A percentile compares a stretch with the other conserved stretches of the same genome.
Conservation (phyloP, 2,113 vertebrate genomes). For the Dromaius novaehollandiae region DNA sequence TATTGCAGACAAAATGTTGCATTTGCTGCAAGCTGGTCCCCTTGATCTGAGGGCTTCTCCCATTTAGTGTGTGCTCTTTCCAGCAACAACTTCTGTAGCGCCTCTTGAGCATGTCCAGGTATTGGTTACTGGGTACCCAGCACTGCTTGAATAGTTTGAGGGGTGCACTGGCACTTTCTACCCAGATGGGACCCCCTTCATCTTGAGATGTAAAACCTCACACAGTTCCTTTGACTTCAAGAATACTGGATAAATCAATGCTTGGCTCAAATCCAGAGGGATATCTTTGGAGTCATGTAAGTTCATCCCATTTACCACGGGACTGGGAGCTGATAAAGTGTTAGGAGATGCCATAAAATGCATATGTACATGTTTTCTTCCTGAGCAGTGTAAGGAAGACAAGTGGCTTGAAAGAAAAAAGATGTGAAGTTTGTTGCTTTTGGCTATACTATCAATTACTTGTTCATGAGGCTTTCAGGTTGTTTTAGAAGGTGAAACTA, state of each 20-base stretch:
- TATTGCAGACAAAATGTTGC: too few species aligned
- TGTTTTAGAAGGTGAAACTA: background rate
- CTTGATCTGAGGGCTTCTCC: background rate
- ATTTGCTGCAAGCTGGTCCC: too few species aligned
- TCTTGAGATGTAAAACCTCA: background rate
- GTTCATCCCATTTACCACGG: background rate
- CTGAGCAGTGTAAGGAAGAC: background rate
- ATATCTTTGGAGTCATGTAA: background rate
- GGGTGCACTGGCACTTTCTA: background rate
- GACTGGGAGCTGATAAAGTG: background rate
- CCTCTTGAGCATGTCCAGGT: background rate
- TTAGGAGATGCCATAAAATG: background rate
- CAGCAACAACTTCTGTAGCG: background rate
- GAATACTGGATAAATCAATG: background rate
- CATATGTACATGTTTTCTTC: background rate
- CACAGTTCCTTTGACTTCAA: background rate
- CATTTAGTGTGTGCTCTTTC: background rate
- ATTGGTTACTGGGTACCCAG: background rate
- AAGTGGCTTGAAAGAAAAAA: background rate
- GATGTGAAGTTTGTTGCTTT: too few species aligned
- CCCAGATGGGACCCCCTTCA: background rate
- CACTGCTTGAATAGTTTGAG: background rate
- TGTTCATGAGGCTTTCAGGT: background rate
- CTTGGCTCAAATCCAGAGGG: background rate
- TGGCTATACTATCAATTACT: too few species aligned